Conservation (phyloP, 2,888 invertebrate genomes). For the Drosophila kokeensis region DNA sequence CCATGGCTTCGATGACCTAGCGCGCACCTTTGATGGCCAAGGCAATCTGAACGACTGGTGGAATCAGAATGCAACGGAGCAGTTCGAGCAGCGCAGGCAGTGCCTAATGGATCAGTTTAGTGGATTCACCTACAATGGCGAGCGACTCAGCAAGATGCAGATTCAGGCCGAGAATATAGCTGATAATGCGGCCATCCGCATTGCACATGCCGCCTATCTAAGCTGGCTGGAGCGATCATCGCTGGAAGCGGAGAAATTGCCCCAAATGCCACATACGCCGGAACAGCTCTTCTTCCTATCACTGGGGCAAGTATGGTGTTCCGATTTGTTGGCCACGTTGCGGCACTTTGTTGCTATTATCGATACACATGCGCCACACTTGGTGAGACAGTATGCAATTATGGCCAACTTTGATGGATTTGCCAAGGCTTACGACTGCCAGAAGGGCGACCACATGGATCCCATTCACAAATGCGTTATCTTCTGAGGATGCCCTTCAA, state of each 20-base stretch:
- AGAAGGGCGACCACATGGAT: constrained; percentile 73
- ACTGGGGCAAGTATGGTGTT: constrained; percentile 77
- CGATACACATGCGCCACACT: constrained; percentile 70
- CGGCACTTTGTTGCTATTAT: constrained; percentile 35
- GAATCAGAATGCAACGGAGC: constrained; percentile 66
- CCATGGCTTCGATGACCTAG: constrained; percentile 80
- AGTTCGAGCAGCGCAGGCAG: constrained; percentile 68
- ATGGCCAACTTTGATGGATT: constrained; percentile 77
- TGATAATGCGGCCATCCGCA: constrained; percentile 82
- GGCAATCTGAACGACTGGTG: constrained; percentile 80
- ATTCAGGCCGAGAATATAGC: constrained; percentile 79
- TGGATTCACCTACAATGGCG: constrained; percentile 47
- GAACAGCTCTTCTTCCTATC: constrained; percentile 82
- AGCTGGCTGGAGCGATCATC: constrained; percentile 64
- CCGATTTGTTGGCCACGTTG: constrained; percentile 54
- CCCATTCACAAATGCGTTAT: constrained; percentile 76
- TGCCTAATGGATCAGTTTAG: constrained; percentile 79
- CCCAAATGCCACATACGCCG: constrained; percentile 67
- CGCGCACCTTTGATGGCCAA: constrained; percentile 73
- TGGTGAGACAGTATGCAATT: constrained; percentile 75
- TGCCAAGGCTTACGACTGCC: constrained; percentile 72
- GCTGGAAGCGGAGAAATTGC: constrained; percentile 62
- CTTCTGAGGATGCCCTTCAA: constrained; percentile 55
- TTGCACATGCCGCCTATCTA: constrained; percentile 77
- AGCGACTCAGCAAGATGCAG: constrained; percentile 43